phyloP scores from a whole-genome alignment of 2,888 invertebrate genomes.

The Drosophila atripex region DNA sequence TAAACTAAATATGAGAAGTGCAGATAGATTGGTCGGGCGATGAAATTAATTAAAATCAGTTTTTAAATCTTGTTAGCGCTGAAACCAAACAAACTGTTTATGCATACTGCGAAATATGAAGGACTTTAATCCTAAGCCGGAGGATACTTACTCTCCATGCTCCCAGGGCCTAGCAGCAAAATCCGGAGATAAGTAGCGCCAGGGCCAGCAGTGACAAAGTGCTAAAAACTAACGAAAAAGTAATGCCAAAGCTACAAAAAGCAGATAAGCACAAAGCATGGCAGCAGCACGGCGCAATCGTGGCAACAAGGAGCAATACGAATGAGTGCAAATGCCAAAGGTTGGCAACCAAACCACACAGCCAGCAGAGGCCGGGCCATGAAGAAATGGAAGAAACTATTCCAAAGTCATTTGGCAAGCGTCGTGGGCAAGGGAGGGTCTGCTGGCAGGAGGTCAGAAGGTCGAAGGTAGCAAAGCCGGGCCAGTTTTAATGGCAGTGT shows the following conservation, averaged over 20 bases:
- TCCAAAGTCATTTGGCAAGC: conserved; percentile 66
- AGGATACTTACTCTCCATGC: neutral
- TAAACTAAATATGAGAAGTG: conserved; percentile 4
- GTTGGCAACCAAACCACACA: conserved; percentile 7
- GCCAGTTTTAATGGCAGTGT: conserved; percentile 26
- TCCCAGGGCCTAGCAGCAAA: neutral
- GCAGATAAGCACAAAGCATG: conserved; percentile 21
- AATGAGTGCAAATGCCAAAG: conserved; percentile 64
- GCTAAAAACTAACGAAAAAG: conserved; percentile 12
- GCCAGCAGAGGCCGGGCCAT: conserved; percentile 29
- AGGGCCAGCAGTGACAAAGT: conserved; percentile 15
- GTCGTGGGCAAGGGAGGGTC: conserved; percentile 12
- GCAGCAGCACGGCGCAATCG: conserved; percentile 13
- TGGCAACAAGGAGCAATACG: conserved; percentile 43
- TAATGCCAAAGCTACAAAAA: neutral
- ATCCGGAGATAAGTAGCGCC: neutral
- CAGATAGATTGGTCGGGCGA: neutral
- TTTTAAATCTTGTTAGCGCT: conserved; percentile 6
- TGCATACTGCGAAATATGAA: neutral
- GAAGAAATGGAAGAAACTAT: conserved; percentile 58
- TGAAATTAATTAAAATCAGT: conserved; percentile 7
- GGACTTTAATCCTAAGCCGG: neutral
- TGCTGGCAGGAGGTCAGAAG: neutral
- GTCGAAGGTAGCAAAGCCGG: neutral
- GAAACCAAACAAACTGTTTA: neutral